phyloP scores from a whole-genome alignment of 2,888 invertebrate genomes.

The Phrixothrix hirtus region DNA sequence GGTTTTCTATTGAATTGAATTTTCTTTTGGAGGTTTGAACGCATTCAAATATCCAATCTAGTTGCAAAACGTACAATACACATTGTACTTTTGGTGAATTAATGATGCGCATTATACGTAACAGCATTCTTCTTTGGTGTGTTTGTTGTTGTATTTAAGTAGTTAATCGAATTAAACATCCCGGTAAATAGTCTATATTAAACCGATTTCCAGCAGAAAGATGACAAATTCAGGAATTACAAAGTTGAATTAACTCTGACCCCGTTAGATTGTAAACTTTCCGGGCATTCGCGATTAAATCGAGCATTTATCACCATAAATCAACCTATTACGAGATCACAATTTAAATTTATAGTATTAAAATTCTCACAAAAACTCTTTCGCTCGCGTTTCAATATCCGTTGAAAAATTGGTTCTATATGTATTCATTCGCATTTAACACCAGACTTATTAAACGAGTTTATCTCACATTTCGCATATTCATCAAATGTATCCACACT shows the following conservation, averaged over 20 bases:
- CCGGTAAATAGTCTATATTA: conserved; percentile 24
- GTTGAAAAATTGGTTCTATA: conserved; percentile 34
- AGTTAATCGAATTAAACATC: conserved; percentile 19
- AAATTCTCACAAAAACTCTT: conserved; percentile 31
- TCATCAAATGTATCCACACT: conserved; percentile 16
- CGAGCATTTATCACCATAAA: conserved; percentile 47
- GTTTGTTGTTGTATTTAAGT: conserved; percentile 1
- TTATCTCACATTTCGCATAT: conserved; percentile 22
- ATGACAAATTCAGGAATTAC: conserved; percentile 50
- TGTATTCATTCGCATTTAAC: conserved; percentile 30
- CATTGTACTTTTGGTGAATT: conserved; percentile 11
- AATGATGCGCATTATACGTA: conserved; percentile 13
- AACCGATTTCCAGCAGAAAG: conserved; percentile 39
- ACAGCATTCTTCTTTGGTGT: conserved; percentile 4
- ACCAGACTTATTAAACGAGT: conserved; percentile 27
- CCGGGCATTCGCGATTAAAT: conserved; percentile 45
- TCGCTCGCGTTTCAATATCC: conserved; percentile 32
- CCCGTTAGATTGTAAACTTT: conserved; percentile 36
- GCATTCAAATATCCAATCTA: conserved; percentile 5
- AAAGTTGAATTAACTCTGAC: conserved; percentile 48
- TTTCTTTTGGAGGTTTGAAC: background rate
- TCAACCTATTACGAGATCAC: conserved; percentile 41
- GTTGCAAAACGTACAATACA: conserved; percentile 6
- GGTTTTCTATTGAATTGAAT: background rate
- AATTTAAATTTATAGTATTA: conserved; percentile 38